Evolutionary conservation across 2,113 vertebrate genomes (phyloP).

Genomic region (Bubo scandiacus): DNA sequence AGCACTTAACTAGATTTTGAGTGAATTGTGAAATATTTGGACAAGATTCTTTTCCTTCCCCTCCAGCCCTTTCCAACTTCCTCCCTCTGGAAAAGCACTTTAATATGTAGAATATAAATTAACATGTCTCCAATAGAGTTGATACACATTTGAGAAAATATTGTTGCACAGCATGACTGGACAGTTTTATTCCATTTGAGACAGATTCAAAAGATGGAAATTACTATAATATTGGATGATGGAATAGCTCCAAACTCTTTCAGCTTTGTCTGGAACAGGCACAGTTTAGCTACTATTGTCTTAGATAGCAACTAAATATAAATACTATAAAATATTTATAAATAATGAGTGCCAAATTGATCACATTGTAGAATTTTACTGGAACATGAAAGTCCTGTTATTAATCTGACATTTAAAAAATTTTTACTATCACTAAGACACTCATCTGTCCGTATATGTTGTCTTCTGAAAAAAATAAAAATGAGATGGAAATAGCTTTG

Average conservation of each 20-base stretch:
- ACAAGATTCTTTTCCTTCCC: constrained; percentile 14
- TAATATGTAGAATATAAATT: constrained; percentile 28
- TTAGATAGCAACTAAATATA: neutral
- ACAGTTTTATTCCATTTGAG: constrained; percentile 13
- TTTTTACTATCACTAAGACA: neutral
- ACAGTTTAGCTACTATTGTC: neutral
- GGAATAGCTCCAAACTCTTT: constrained; percentile 46
- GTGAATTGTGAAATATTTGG: constrained; percentile 31
- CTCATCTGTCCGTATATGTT: neutral
- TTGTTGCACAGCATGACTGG: constrained; percentile 4
- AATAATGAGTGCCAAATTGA: neutral
- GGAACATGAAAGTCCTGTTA: neutral
- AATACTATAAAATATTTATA: constrained; percentile 47
- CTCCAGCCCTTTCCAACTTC: neutral
- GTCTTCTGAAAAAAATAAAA: neutral
- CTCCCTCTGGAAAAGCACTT: constrained; percentile 40
- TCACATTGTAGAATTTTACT: neutral
- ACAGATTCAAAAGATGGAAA: neutral
- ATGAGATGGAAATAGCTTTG: neutral
- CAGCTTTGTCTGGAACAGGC: constrained; percentile 20
- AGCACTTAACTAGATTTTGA: neutral
- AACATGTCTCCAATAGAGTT: neutral
- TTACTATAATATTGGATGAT: constrained; percentile 23
- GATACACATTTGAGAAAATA: constrained; percentile 34
- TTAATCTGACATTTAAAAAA: neutral